Percentiles rank a stretch among this genome's conserved stretches.
Conservation (phyloP, 2,888 invertebrate genomes). For the Amaurobius ferox region DNA sequence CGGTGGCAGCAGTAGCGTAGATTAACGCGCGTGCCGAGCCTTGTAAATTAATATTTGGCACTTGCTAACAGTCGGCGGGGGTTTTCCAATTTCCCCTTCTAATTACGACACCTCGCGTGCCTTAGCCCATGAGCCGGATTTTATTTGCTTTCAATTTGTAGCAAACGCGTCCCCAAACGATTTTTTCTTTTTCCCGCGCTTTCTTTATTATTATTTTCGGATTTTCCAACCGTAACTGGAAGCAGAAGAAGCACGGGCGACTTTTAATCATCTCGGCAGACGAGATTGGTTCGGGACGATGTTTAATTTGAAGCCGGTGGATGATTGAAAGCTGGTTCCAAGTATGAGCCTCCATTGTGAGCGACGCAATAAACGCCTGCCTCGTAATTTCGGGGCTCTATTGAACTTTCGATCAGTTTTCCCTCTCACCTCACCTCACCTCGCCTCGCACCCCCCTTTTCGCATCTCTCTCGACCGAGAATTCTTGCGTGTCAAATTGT, state of each 20-base stretch:
- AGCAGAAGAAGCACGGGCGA: constrained; percentile 52
- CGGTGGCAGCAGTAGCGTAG: constrained; percentile 54
- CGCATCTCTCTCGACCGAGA: constrained; percentile 14
- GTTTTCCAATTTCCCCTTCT: constrained; percentile 71
- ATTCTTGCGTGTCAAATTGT: constrained; percentile 64
- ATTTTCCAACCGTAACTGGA: constrained; percentile 36
- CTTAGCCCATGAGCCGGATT: constrained; percentile 65
- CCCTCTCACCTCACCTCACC: not conserved
- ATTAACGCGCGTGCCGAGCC: constrained; percentile 68
- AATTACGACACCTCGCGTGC: constrained; percentile 70
- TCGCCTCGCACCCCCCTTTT: not conserved
- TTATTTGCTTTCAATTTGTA: constrained; percentile 72
- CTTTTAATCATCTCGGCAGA: constrained; percentile 70
- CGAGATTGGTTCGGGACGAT: constrained; percentile 70
- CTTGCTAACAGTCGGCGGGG: constrained; percentile 68
- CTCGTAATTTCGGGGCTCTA: constrained; percentile 68
- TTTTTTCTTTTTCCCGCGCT: constrained; percentile 34
- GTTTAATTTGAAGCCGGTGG: constrained; percentile 69
- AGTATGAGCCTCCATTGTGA: constrained; percentile 65
- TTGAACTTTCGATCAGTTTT: constrained; percentile 70
- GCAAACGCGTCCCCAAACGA: constrained; percentile 67
- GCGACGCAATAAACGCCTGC: constrained; percentile 68
- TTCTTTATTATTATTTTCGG: constrained; percentile 67
- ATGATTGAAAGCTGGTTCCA: constrained; percentile 69
- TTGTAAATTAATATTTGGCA: constrained; percentile 71